Base-by-base conservation (phyloP, 2,113 vertebrate genomes). In the Cyphomyrus discorhynchus region DNA sequence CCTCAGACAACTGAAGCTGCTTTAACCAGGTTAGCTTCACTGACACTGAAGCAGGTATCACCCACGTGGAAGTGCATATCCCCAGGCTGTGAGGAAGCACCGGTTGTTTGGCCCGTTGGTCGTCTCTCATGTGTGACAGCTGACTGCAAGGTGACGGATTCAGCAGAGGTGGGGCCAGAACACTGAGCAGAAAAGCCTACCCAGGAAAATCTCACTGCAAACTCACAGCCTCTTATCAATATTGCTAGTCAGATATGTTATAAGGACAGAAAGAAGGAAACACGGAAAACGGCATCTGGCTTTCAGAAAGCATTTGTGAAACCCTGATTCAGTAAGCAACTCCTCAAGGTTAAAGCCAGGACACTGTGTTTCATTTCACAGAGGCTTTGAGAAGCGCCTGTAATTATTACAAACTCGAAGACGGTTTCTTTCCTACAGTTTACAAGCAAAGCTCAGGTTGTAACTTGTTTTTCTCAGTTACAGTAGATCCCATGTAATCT, bases 361-460 rank as follows among this genome's bases (percentile, higher is more conserved):
- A 53, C 49, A 74, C 47, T 56, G 31, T 50, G 82, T 82, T 89
- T 91, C 83, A 90, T 92, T 87, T 88, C 31, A 87, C 31, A 47
- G 70, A 88, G 88, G 87, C 89, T 89, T 89, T 21, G 10, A 46
- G 70, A 87, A 90, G 88, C 88, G 84, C 88, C 91, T 77, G 47
- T 90, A 88, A 89, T 91, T 87, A 92, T 89, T 91, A 89, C 50
- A 86, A 89, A 91, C 35, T 80, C 52, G 47, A 85, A 89, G 45
- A 82, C 66, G 86, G 47, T 86, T 35, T 80, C 70, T 91, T 86
- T 90, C 47, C 50, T 86, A 92, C 66, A 77, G 70, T 42, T 84
- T 84, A 89, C 91, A 92, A 86, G 88, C 70, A 80, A 77, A 88
- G 89, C 49, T 90, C 88, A 90, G 70, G 91, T 89, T 89, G 21